Percentiles rank a stretch among this genome's conserved stretches.
These are phyloP conservation scores for Sylvilagus bachmani DNA, from an alignment of 2,113 vertebrate species.

Conservation along the genomic window DNA sequence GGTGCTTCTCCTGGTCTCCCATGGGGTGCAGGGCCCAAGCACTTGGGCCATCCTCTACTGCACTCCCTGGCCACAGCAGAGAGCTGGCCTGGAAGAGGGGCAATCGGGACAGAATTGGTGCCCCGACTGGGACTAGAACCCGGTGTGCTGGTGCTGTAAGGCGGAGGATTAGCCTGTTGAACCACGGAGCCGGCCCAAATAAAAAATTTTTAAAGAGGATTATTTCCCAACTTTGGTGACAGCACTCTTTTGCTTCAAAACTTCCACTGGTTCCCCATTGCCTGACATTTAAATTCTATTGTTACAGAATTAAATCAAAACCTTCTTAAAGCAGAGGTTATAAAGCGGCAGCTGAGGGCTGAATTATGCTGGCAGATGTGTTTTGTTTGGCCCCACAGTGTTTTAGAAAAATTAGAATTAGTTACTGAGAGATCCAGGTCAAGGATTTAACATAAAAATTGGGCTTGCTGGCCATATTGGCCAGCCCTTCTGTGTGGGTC, in stretches of 20 bases:
- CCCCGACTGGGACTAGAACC: no score
- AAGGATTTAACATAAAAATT: conserved; percentile 33
- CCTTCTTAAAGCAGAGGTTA: not conserved
- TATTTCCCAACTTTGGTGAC: not conserved
- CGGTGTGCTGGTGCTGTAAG: no score
- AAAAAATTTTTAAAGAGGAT: not conserved
- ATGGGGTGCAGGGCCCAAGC: no score
- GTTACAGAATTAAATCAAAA: conserved; percentile 16
- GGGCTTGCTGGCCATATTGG: conserved; percentile 4
- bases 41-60: no score
- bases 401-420: not conserved
- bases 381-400: not conserved
- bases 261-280: not conserved
- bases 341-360: not conserved
- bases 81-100: no score
- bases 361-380: not conserved
- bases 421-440: not conserved
- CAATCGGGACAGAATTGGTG: no score
- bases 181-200: no score
- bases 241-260: conserved; percentile 42
- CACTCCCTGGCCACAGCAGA: no score
- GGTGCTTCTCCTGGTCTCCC: no score
- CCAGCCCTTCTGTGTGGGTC: not conserved
- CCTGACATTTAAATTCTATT: conserved; percentile 3
- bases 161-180: no score